These are phyloP conservation scores for Dufourea novaeangliae DNA, from an alignment of 1,140 invertebrate genomes.

Conservation along the genomic window DNA sequence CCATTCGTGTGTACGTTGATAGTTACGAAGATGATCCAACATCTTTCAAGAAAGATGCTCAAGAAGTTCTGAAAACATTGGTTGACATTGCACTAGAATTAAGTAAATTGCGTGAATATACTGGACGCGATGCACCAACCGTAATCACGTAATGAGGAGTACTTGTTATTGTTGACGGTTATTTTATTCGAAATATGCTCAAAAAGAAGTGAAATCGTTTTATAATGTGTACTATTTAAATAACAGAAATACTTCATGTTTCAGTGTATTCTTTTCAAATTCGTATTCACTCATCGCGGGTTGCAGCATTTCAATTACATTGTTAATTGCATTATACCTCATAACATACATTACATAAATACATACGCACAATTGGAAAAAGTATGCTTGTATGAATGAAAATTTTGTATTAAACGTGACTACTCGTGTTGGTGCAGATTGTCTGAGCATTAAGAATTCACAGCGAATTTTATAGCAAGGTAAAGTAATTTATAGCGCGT, in stretches of 20 bases:
- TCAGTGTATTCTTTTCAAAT: not conserved
- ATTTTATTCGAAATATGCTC: not conserved
- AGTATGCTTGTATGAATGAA: not conserved
- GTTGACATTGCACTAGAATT: constrained; percentile 94
- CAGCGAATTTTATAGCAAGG: not conserved
- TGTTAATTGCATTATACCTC: not conserved
- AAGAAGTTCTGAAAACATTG: constrained; percentile 93
- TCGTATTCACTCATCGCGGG: not conserved
- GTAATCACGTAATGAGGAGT: constrained; percentile 93
- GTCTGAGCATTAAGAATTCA: not conserved
- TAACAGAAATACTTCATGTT: not conserved
- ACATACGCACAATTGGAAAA: not conserved
- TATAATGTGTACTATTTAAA: not conserved
- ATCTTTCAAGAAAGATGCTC: constrained; percentile 88
- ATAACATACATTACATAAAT: not conserved
- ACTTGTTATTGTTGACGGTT: not conserved
- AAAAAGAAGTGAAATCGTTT: constrained; percentile 17
- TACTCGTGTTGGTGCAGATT: not conserved
- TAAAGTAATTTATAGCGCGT: not conserved
- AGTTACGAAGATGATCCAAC: constrained; percentile 88
- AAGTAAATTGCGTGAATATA: constrained; percentile 91
- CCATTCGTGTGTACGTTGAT: constrained; percentile 97
- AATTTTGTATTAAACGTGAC: constrained; percentile 5
- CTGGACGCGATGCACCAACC: constrained; percentile 94
- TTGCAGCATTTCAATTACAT: constrained; percentile 11